Conservation (phyloP, 2,113 vertebrate genomes). For the Coturnix japonica region DNA sequence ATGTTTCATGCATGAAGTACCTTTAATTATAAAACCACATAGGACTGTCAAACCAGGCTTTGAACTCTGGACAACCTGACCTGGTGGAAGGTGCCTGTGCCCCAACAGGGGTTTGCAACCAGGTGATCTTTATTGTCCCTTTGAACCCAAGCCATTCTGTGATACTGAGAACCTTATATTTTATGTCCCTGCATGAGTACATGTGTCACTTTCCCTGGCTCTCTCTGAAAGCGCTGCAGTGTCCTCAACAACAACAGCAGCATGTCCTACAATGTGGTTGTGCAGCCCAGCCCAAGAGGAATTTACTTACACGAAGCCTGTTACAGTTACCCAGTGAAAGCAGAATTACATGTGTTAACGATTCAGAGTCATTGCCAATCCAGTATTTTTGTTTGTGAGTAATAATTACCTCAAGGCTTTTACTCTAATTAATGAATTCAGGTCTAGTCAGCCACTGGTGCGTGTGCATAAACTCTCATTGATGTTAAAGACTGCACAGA, state of each 20-base stretch:
- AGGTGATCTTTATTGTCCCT: background rate
- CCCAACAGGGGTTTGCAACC: background rate
- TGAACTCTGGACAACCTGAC: background rate
- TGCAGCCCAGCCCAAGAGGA: background rate
- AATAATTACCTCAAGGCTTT: conserved; percentile 35
- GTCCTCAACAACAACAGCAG: background rate
- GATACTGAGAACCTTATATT: background rate
- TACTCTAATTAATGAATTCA: background rate
- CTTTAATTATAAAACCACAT: background rate
- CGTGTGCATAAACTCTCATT: background rate
- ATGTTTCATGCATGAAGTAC: background rate
- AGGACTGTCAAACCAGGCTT: background rate
- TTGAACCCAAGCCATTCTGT: background rate
- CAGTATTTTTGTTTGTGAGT: background rate
- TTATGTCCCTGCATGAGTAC: background rate
- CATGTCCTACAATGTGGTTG: background rate
- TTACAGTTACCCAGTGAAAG: background rate
- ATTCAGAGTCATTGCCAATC: background rate
- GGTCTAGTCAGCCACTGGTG: background rate
- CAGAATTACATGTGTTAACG: background rate
- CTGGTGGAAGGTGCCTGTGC: background rate
- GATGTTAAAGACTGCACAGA: background rate
- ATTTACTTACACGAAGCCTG: background rate
- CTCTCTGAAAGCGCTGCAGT: background rate
- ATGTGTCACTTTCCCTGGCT: background rate